Conservation (phyloP, 2,888 invertebrate species). For the Drosophila paucipuncta region DNA sequence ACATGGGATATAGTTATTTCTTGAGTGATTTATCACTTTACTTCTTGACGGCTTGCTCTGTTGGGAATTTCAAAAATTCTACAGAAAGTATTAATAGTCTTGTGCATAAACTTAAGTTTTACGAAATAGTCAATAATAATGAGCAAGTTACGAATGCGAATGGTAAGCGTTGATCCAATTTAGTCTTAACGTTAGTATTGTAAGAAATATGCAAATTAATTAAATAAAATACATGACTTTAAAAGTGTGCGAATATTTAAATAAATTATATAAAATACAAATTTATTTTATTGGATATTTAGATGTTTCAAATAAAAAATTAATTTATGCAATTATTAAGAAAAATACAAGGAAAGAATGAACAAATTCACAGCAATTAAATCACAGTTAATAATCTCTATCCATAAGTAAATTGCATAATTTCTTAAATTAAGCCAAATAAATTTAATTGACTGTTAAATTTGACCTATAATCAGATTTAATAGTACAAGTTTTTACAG, state of each 20-base stretch:
- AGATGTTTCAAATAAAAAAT: background rate
- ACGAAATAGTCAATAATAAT: background rate
- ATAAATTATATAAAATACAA: background rate
- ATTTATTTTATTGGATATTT: background rate
- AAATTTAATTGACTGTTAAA: background rate
- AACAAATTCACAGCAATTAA: background rate
- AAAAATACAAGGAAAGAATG: background rate
- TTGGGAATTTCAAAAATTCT: background rate
- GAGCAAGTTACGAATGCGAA: background rate
- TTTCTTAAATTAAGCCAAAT: background rate
- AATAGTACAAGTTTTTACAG: background rate
- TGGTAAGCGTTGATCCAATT: background rate
- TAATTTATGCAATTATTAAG: background rate
- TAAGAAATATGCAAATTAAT: background rate
- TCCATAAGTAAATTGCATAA: background rate
- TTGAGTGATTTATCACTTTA: slow-evolving; percentile 1
- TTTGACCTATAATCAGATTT: background rate
- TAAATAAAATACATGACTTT: background rate
- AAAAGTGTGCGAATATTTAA: background rate
- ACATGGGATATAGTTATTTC: slow-evolving; percentile 14
- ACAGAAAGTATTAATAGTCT: background rate
- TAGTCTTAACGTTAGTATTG: background rate
- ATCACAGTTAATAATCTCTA: background rate
- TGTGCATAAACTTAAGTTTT: background rate
- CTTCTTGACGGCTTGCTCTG: background rate